Conservation (phyloP, 2,888 invertebrate species). For the Papilio demoleus region DNA sequence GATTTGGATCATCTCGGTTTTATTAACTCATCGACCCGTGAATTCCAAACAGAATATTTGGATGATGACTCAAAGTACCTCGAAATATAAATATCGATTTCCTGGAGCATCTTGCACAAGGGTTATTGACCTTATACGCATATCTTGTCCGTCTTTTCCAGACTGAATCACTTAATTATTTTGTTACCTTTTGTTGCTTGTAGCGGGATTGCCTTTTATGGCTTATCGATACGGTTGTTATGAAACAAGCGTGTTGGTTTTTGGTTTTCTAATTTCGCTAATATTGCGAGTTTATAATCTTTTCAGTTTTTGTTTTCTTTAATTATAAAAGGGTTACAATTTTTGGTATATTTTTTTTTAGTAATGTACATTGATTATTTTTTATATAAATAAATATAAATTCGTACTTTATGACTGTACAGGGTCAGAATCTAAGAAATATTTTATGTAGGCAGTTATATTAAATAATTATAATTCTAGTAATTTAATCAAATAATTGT, state of each 20-base stretch:
- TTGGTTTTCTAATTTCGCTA: not conserved
- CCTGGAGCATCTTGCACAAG: constrained; percentile 21
- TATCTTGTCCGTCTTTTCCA: constrained; percentile 20
- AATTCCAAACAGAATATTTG: constrained; percentile 23
- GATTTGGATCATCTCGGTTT: constrained; percentile 2
- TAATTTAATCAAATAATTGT: too few relatives aligned
- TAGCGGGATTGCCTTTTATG: constrained; percentile 32
- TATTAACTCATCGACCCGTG: constrained; percentile 15
- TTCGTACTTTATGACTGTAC: too few relatives aligned
- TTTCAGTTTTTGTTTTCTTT: not conserved
- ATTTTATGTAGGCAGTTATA: too few relatives aligned
- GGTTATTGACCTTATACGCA: constrained; percentile 34
- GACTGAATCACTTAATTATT: constrained; percentile 20
- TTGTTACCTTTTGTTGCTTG: constrained; percentile 26
- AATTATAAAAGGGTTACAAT: too few relatives aligned
- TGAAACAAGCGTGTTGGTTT: not conserved
- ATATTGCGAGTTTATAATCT: not conserved
- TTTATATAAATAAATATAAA: too few relatives aligned
- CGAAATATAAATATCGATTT: constrained; percentile 23
- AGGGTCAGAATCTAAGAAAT: too few relatives aligned
- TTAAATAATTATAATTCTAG: too few relatives aligned
- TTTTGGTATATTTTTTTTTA: too few relatives aligned
- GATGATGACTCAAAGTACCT: constrained; percentile 30
- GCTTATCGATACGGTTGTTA: constrained; percentile 1
- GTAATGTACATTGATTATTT: too few relatives aligned